These are phyloP conservation scores for Tetramorium simillimum DNA, from an alignment of 1,140 invertebrate species.

Conservation along the genomic window DNA sequence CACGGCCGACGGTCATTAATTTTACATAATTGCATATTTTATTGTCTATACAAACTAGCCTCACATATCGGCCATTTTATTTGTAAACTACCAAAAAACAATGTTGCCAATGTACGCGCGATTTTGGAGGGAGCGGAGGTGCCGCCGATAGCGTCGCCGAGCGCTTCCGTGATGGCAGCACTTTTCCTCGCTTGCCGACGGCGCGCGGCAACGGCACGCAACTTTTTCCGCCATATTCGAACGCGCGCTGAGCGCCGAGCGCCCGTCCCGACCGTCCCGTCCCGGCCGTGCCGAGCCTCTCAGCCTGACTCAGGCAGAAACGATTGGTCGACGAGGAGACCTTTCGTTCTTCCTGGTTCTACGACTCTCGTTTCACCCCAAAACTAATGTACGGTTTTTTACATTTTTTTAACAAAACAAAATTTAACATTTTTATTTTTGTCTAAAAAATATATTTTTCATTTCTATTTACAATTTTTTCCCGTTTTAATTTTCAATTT, in stretches of 20 bases:
- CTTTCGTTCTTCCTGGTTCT: no score
- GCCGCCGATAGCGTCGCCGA: slow-evolving; percentile 75
- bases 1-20: slow-evolving; percentile 80
- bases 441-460: no score
- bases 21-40: slow-evolving; percentile 82
- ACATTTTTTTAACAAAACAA: no score
- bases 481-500: no score
- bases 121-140: slow-evolving; percentile 82
- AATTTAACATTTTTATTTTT: no score
- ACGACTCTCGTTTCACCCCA: no score
- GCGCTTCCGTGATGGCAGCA: slow-evolving; percentile 78
- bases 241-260: background rate
- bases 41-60: slow-evolving; percentile 84
- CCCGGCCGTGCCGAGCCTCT: no score
- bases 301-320: no score
- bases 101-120: slow-evolving; percentile 81
- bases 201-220: slow-evolving; percentile 15
- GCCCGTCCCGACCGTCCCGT: no score
- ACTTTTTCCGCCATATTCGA: slow-evolving; percentile 76
- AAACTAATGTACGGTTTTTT: no score
- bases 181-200: slow-evolving; percentile 69
- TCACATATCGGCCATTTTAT: slow-evolving; percentile 86
- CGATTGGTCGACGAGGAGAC: no score
- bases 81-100: slow-evolving; percentile 85
- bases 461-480: no score